A percentile compares a stretch with the other conserved stretches of the same genome.
Conservation (phyloP, 2,888 invertebrate genomes). For the Thereva unica region DNA sequence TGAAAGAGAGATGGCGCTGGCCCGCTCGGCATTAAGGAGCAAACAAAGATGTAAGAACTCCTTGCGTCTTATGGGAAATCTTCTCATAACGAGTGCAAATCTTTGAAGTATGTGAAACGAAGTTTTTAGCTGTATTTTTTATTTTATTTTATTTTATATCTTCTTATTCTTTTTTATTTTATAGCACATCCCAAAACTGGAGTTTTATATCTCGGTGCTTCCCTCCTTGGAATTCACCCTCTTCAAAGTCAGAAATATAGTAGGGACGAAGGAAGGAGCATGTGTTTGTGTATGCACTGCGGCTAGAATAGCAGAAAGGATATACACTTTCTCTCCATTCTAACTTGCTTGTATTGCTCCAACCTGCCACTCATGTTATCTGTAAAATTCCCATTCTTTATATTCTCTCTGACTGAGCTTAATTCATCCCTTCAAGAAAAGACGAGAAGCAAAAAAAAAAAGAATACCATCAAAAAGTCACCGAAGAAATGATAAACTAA, state of each 20-base stretch:
- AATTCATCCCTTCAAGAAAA: too few species aligned
- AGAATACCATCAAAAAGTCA: slow-evolving; percentile 26
- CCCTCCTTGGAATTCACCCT: slow-evolving; percentile 6
- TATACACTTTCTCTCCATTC: too few species aligned
- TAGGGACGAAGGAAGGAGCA: too few species aligned
- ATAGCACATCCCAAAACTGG: slow-evolving; percentile 8
- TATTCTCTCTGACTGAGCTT: slow-evolving; percentile 6
- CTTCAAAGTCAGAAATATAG: too few species aligned
- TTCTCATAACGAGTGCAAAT: slow-evolving; percentile 34
- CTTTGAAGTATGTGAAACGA: not conserved
- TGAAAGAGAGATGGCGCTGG: too few species aligned
- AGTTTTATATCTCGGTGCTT: slow-evolving; percentile 16
- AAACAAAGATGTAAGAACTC: slow-evolving; percentile 10
- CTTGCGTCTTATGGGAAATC: slow-evolving; percentile 36
- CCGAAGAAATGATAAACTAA: slow-evolving; percentile 42
- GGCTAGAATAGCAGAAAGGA: too few species aligned
- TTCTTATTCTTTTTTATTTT: slow-evolving; percentile 5
- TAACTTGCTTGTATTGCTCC: slow-evolving; percentile 19
- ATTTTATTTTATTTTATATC: slow-evolving; percentile 1
- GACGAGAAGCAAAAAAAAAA: too few species aligned
- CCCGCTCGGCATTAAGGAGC: not conserved
- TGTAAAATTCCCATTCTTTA: slow-evolving; percentile 16
- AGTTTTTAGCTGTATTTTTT: slow-evolving; percentile 13
- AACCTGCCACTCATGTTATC: not conserved
- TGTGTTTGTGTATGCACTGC: too few species aligned